Evolutionary conservation across 2,113 vertebrate species (phyloP).

Genomic region (Capreolus pygargus): DNA sequence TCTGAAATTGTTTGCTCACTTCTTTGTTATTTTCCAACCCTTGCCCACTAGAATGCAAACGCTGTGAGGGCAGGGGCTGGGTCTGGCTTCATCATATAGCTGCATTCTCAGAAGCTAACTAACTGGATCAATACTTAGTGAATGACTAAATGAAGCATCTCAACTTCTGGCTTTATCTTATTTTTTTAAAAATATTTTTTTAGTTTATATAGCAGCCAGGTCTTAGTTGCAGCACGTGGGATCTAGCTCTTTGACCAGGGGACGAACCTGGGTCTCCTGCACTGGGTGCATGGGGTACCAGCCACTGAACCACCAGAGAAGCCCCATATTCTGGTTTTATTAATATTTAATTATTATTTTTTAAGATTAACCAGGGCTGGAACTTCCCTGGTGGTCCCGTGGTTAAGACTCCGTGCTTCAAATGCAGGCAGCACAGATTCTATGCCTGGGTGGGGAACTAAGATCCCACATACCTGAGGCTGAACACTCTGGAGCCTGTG

Average conservation of each 20-base stretch:
- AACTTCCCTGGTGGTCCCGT: neutral
- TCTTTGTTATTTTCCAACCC: neutral
- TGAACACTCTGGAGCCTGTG: neutral
- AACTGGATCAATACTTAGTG: neutral
- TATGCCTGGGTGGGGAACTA: neutral
- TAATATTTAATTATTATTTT: neutral
- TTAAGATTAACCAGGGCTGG: neutral
- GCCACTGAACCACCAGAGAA: neutral
- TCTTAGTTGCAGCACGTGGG: neutral
- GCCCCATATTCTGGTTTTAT: neutral
- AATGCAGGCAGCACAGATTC: neutral
- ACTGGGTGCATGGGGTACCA: neutral
- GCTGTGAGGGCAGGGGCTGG: neutral
- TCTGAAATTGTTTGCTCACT: neutral
- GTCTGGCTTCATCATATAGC: neutral
- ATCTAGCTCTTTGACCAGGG: neutral
- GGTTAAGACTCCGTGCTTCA: neutral
- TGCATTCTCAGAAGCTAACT: neutral
- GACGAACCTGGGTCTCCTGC: neutral
- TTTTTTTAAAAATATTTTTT: neutral
- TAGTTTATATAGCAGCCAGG: neutral
- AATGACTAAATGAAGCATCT: neutral
- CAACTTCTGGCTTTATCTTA: neutral
- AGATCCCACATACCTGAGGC: neutral
- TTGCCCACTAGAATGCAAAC: neutral